Conservation (phyloP, 2,113 vertebrate species). For the Electrona antarctica region DNA sequence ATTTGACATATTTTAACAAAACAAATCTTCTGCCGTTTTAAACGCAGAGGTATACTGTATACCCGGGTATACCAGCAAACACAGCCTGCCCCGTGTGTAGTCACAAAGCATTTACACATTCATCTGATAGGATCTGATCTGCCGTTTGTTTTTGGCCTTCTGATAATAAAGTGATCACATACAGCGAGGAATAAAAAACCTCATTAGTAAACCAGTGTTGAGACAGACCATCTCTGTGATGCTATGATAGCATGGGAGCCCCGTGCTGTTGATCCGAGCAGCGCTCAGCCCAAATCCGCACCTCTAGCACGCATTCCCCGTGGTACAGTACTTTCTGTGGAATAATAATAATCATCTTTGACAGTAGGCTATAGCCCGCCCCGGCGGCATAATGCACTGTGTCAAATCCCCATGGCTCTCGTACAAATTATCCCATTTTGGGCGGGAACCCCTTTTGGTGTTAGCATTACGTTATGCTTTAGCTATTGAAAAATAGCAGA, state of each 20-base stretch:
- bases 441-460: too few relatives aligned
- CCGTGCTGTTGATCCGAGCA: too few relatives aligned
- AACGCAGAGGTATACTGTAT: too few relatives aligned
- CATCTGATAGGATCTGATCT: not conserved
- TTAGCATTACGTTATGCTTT: too few relatives aligned
- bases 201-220: not conserved
- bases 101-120: not conserved
- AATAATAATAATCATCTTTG: constrained; percentile 52
- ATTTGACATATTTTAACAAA: too few relatives aligned
- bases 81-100: too few relatives aligned
- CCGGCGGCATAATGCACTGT: constrained; percentile 53
- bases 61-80: too few relatives aligned
- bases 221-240: not conserved
- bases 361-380: constrained; percentile 38
- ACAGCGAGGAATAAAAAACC: not conserved
- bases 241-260: too few relatives aligned
- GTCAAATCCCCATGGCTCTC: constrained; percentile 61
- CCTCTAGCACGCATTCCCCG: constrained; percentile 28
- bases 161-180: not conserved
- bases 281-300: too few relatives aligned
- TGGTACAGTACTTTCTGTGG: not conserved
- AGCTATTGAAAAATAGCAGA: too few relatives aligned
- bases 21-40: too few relatives aligned
- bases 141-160: not conserved
- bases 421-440: too few relatives aligned